Evolutionary conservation across 2,888 invertebrate species (phyloP).

Genomic region (Rotaria macrura): DNA sequence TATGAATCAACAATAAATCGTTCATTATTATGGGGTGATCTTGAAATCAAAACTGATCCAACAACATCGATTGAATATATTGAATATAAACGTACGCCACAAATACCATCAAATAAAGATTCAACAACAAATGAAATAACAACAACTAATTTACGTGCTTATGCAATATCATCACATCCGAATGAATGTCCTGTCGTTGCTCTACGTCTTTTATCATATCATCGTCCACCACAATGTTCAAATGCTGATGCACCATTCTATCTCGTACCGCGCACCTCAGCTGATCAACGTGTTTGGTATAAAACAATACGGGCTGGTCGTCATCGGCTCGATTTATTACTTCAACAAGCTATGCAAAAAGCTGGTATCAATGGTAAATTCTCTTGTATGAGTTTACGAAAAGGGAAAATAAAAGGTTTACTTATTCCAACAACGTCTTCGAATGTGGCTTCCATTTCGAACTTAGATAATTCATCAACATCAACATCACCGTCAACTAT

Average conservation of each 20-base stretch:
- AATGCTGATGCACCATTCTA: slow-evolving; percentile 15
- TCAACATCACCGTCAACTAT: neutral
- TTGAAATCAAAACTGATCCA: slow-evolving; percentile 4
- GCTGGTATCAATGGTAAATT: neutral
- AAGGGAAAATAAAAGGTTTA: slow-evolving; percentile 19
- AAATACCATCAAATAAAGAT: neutral
- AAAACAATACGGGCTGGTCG: slow-evolving; percentile 18
- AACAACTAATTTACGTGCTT: neutral
- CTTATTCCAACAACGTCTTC: neutral
- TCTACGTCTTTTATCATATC: neutral
- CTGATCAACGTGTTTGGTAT: slow-evolving; percentile 21
- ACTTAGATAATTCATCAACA: neutral
- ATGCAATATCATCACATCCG: neutral
- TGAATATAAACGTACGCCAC: neutral
- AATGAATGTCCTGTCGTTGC: neutral
- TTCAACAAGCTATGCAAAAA: slow-evolving; percentile 14
- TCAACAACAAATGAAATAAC: neutral
- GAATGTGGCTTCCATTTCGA: neutral
- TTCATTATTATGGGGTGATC: slow-evolving; percentile 17
- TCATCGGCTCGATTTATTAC: slow-evolving; percentile 1
- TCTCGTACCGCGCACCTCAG: neutral
- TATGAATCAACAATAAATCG: slow-evolving; percentile 18
- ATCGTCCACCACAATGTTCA: slow-evolving; percentile 18
- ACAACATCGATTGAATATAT: neutral
- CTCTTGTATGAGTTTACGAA: slow-evolving; percentile 12